phyloP scores from a whole-genome alignment of 2,113 vertebrate genomes.

The Aphelocoma coerulescens region DNA sequence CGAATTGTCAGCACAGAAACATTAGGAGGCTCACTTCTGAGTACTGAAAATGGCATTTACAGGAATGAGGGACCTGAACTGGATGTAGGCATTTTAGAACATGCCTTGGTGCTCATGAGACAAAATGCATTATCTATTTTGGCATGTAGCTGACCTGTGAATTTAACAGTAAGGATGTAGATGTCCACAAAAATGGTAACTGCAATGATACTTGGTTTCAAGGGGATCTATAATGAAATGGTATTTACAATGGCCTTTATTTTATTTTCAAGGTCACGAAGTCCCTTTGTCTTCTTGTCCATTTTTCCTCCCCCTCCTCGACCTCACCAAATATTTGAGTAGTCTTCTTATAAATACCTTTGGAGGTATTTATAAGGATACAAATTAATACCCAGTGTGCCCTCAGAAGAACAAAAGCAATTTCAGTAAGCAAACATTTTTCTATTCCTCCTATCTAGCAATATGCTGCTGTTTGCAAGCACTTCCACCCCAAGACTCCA shows the following conservation, averaged over 20 bases:
- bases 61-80: background rate
- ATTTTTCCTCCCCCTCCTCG: background rate
- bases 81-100: background rate
- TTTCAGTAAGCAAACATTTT: background rate
- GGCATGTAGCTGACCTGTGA: background rate
- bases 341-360: background rate
- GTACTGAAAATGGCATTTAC: background rate
- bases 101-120: background rate
- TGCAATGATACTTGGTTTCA: background rate
- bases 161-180: background rate
- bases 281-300: background rate
- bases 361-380: background rate
- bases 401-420: background rate
- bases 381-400: background rate
- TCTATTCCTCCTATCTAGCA: background rate
- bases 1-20: background rate
- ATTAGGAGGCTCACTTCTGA: background rate
- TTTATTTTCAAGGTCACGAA: background rate
- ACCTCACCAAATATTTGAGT: background rate
- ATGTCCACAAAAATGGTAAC: background rate
- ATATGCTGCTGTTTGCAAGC: background rate
- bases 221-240: background rate
- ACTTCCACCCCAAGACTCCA: background rate
- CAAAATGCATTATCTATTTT: background rate
- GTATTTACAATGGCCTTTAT: background rate